Base-by-base conservation (phyloP, 2,797 vertebrate species). In the Acanthurus tractus region DNA sequence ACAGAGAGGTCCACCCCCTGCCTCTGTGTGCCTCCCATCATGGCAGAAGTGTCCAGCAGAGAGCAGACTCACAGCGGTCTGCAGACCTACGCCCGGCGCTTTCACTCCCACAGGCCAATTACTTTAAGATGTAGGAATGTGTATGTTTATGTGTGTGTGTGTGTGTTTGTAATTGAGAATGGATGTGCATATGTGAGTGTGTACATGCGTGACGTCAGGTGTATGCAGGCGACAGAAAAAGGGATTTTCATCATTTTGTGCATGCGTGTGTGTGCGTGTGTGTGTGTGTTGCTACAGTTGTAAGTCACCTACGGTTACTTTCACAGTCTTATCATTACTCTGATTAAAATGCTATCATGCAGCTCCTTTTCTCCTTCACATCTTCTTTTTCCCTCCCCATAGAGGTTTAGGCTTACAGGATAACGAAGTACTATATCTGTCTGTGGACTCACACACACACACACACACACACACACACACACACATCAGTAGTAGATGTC, bases 11-110 rank as follows among this genome's bases (percentile, higher is more conserved):
- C 36, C 58, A 75, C 57, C 65, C 72, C 53, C 58, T 73, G 59
- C 63, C 70, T 58, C 25, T 38, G 23, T 36, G 29, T 36, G 22
- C 61, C 58, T 44, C 49, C 69, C 76, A 78, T 86, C 58, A 42
- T 63, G 66, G 74, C 80, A 80, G 68, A 75, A 85, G 64, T 86
- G 86, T 83, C 90, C 89, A 90, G 87, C 85, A 90, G 91, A 84
- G 89, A 87, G 85, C 89, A 90, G 82, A 86, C 86, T 90, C 90
- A 81, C 78, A 79, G 76, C 22, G 0, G 25, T 29, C 25, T 29
- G 25, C 25, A 29, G 82, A 62, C 61, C 73, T 42, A 38, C 42
- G 15, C 42, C 72, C 61, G 6, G 65, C 29, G 29, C 38, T 53
- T 71, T 66, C 50, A 74, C 73, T 63, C 50, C 7, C 56, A 83